These are phyloP conservation scores for Henricia sp. DNA, from an alignment of 53 echinoderm and acorn worm species.

Conservation along the genomic window DNA sequence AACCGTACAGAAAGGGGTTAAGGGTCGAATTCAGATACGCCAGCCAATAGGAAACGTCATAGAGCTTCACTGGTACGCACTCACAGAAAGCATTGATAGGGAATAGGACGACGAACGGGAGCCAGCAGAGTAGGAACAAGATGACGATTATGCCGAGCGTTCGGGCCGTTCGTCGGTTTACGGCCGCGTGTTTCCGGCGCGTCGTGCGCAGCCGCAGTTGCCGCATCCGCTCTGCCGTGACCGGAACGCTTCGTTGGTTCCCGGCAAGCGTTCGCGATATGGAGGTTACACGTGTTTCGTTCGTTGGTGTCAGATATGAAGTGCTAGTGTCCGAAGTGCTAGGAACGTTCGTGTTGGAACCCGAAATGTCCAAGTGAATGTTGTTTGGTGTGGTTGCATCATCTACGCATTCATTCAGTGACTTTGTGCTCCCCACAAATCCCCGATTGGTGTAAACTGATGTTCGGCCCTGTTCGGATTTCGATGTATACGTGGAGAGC, in stretches of 20 bases:
- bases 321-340: background rate
- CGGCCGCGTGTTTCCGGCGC: constrained; percentile 16
- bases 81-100: constrained; percentile 76
- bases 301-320: background rate
- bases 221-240: constrained; percentile 36
- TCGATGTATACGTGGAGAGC: background rate
- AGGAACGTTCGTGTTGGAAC: background rate
- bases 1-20: constrained; percentile 81
- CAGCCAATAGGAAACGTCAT: constrained; percentile 73
- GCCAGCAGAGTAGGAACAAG: constrained; percentile 71
- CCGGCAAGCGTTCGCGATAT: background rate
- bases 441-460: constrained; percentile 16
- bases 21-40: constrained; percentile 78
- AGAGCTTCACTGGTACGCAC: constrained; percentile 67
- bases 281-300: background rate
- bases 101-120: constrained; percentile 69
- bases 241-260: background rate
- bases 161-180: constrained; percentile 66
- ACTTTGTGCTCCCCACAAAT: background rate
- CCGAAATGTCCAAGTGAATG: background rate
- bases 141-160: constrained; percentile 79
- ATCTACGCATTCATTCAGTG: background rate
- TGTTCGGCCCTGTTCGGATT: background rate
- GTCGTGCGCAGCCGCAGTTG: constrained; percentile 5
- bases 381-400: background rate